phyloP scores from a whole-genome alignment of 2,888 invertebrate genomes.

The Deilephila porcellus region DNA sequence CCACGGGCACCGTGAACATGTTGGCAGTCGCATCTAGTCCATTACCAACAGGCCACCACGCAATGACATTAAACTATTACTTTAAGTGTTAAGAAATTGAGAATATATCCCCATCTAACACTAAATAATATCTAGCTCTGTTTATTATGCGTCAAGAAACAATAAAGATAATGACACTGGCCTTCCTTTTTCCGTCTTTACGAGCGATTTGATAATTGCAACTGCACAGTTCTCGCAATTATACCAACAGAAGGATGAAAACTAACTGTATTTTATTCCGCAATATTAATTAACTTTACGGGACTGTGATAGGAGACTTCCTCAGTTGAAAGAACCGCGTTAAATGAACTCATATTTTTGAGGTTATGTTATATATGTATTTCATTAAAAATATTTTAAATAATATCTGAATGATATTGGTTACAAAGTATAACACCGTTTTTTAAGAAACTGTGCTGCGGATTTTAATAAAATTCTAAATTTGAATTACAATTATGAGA shows the following conservation, averaged over 20 bases:
- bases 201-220: conserved; percentile 12
- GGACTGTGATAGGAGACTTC: neutral
- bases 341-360: neutral
- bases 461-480: no score
- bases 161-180: conserved; percentile 4
- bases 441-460: neutral
- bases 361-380: neutral
- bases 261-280: conserved; percentile 17
- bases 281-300: conserved; percentile 15
- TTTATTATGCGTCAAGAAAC: conserved; percentile 6
- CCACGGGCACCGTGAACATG: no score
- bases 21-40: no score
- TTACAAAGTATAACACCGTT: no score
- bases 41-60: no score
- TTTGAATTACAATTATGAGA: no score
- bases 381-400: no score
- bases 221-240: conserved; percentile 3
- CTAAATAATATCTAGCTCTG: neutral
- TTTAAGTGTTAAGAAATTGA: no score
- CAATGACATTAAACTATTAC: no score
- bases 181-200: conserved; percentile 21
- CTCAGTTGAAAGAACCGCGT: neutral
- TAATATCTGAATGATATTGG: no score
- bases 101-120: neutral
- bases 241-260: neutral